Base-by-base conservation (phyloP, 2,888 invertebrate species). In the Artemia sinica region DNA sequence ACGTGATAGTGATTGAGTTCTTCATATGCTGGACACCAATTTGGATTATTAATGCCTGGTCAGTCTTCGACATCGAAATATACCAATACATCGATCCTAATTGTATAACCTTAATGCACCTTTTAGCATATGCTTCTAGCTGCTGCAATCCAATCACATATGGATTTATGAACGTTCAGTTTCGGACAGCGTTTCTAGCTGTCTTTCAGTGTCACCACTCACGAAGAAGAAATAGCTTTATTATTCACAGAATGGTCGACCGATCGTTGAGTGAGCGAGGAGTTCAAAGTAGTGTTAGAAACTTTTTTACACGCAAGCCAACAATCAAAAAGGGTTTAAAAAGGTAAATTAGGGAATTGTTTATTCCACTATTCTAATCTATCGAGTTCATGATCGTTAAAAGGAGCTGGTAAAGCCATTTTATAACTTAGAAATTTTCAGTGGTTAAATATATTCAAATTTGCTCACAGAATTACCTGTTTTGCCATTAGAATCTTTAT, bases 11-110 rank as follows among this genome's bases (percentile, higher is more conserved):
- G 3, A 76, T 84, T n/a, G 84, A 85, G 74, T 86, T 86, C 76
- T 86, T 86, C 76, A 78, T 85, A 68, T 86, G 85, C 75, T 86
- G 85, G 85, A 83, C 85, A 1, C 86, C 86, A 0, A 76, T 83
- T 6, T 84, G 83, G 74, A 77, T 83, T 72, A 78, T 84, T 70
- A 82, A 83, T 73, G 83, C 84, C 8, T 81, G 83, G 76, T 80
- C 80, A 28, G 76, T 82, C 28, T 82, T 83, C 74, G 80, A 82
- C 72, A 77, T 79, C 1, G 74, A 75, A 11, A 77, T 84, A 8
- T 81, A 82, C 74, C 76, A 78, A 49, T 76, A 76, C 14, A 75
- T 82, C 12, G 81, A 82, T 2, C 79, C 78, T 69, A 78, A 79
- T 8, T 81, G 80, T 5, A 80, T 84, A 70, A 80, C 81, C 65